Conservation (phyloP, 2,888 invertebrate species). For the Tachina fera region DNA sequence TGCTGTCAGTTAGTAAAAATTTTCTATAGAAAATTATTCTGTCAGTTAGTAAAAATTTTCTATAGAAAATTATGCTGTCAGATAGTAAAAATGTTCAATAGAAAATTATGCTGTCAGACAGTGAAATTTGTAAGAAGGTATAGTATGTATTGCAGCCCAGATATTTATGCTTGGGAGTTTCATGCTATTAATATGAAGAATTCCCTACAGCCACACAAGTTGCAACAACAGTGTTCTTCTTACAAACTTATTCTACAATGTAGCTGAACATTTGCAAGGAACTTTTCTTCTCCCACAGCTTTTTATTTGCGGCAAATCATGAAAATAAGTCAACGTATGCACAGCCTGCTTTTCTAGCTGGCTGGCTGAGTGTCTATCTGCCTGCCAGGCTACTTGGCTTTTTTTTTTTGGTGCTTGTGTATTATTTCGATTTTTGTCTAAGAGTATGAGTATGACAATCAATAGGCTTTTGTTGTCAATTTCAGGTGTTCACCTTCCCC, state of each 20-base stretch:
- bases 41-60: too few relatives aligned
- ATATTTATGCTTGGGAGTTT: background rate
- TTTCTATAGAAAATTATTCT: too few relatives aligned
- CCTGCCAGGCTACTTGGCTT: constrained; percentile 14
- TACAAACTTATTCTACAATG: constrained; percentile 26
- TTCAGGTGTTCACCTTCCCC: constrained; percentile 71
- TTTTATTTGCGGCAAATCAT: constrained; percentile 17
- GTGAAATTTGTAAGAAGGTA: too few relatives aligned
- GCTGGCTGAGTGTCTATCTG: constrained; percentile 35
- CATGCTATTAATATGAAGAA: constrained; percentile 60
- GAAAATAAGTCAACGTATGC: constrained; percentile 38
- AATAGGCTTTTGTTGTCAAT: constrained; percentile 73
- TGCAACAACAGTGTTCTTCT: constrained; percentile 17
- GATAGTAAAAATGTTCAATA: too few relatives aligned
- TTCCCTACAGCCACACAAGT: constrained; percentile 1
- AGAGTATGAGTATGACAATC: constrained; percentile 65
- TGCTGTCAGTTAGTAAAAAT: too few relatives aligned
- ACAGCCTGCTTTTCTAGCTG: constrained; percentile 24
- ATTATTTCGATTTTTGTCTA: constrained; percentile 2
- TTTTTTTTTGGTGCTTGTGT: constrained; percentile 16
- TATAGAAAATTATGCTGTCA: too few relatives aligned
- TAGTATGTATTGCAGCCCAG: background rate
- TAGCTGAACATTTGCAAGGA: constrained; percentile 28
- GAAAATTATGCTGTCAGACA: too few relatives aligned
- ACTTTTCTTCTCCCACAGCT: constrained; percentile 9